Base-by-base conservation (phyloP, 2,113 vertebrate species). In the Notothenia coriiceps region DNA sequence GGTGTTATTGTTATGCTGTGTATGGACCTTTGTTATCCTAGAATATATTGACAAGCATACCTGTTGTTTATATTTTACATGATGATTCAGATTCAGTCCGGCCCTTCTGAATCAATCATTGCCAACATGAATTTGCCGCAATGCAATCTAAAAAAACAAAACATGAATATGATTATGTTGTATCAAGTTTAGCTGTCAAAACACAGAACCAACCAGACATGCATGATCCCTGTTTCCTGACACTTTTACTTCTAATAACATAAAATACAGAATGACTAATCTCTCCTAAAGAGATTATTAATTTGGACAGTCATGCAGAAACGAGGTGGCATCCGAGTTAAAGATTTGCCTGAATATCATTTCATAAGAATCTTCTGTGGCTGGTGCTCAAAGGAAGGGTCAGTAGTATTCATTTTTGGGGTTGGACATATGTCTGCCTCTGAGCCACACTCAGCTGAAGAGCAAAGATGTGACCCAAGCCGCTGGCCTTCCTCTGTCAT, bases 401-500 rank as follows among this genome's bases (percentile, higher is more conserved):
- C 46, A 17, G 20, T 77, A 17, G 20, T 77, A 65, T 74, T 63
- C n/a, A 52, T 49, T 25, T 29, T 46, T 29, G 50, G 59, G 7
- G 5, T 57, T 74, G 52, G 62, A 70, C 79, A 70, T 70, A 63
- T 73, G 64, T 80, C 40, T 79, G 67, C 76, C 74, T 65, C 29
- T 47, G 56, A 83, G 74, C 79, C 61, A 61, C n/a, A 77, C 35
- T 65, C 64, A 59, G 61, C 57, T 43, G 20, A 71, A 22, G 18
- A 81, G 55, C 43, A 52, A 40, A 77, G 35, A 63, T 74, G 6
- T 72, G 80, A 80, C 72, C 72, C 33, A 5, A 83, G 78, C 86
- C 72, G 29, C 29, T 84, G 78, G 87, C 77, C 69, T 77, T 69
- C 35, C 55, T 82, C 70, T 79, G 15, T 80, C 77, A 73, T 60